Percentiles rank a stretch among this genome's conserved stretches.
These are phyloP conservation scores for Drosophila borealis DNA, from an alignment of 2,888 invertebrate species.

Conservation along the genomic window DNA sequence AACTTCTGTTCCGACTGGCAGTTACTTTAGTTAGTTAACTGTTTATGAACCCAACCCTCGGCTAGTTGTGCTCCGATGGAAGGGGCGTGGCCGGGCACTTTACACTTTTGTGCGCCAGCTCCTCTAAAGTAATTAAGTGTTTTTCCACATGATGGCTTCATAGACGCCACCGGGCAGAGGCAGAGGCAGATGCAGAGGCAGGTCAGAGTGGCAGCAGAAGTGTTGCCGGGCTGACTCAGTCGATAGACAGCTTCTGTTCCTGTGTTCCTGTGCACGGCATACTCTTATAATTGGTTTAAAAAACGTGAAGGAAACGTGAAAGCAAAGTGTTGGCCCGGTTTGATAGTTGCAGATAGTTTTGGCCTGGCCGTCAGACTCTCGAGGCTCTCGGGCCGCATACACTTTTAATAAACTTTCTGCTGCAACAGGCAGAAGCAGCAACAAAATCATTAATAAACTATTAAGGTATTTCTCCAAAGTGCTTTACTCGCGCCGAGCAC, in stretches of 20 bases:
- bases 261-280: conserved; percentile 51
- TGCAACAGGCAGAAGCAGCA: conserved; percentile 37
- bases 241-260: conserved; percentile 24
- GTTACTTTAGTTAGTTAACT: conserved; percentile 79
- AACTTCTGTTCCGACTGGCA: conserved; percentile 49
- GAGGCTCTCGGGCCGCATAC: conserved; percentile 32
- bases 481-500: conserved; percentile 10
- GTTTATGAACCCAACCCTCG: conserved; percentile 63
- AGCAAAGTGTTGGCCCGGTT: conserved; percentile 67
- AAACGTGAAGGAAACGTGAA: conserved; percentile 60
- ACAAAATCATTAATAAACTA: conserved; percentile 77
- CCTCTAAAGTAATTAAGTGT: conserved; percentile 79
- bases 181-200: not conserved
- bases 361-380: conserved; percentile 18
- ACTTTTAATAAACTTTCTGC: conserved; percentile 68
- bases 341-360: conserved; percentile 70
- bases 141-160: conserved; percentile 78
- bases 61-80: conserved; percentile 5
- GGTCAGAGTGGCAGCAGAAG: conserved; percentile 8
- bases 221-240: conserved; percentile 45
- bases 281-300: conserved; percentile 79
- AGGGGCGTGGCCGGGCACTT: conserved; percentile 72
- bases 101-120: conserved; percentile 77
- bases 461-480: conserved; percentile 64
- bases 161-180: conserved; percentile 55